Percentiles rank a stretch among this genome's conserved stretches.
Conservation (phyloP, 2,113 vertebrate genomes). For the Hypanus sabinus region DNA sequence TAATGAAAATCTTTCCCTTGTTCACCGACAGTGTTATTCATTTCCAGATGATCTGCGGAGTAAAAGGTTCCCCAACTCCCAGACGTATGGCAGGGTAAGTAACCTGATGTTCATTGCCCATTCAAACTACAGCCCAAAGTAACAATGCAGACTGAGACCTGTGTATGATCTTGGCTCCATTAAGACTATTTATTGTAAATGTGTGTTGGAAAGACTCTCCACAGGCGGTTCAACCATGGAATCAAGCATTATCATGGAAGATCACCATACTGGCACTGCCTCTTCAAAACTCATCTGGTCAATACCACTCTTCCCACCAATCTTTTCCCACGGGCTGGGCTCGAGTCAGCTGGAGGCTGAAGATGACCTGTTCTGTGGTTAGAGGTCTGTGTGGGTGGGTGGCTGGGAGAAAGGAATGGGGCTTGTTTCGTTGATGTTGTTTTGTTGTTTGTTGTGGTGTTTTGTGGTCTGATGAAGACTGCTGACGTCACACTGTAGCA, state of each 20-base stretch:
- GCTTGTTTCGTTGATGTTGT: too few relatives aligned
- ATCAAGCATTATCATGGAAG: neutral
- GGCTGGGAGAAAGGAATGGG: too few relatives aligned
- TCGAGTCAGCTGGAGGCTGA: too few relatives aligned
- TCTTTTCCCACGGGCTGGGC: too few relatives aligned
- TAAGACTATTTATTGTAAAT: neutral
- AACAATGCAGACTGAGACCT: neutral
- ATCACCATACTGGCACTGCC: neutral
- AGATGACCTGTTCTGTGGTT: too few relatives aligned
- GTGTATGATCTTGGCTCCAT: neutral
- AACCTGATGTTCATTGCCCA: too few relatives aligned
- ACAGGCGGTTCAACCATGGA: neutral
- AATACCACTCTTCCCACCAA: neutral
- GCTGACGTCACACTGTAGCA: too few relatives aligned
- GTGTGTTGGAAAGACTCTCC: neutral
- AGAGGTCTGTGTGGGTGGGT: too few relatives aligned
- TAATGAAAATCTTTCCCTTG: neutral
- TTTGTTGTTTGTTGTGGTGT: too few relatives aligned
- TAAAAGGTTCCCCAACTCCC: conserved; percentile 65
- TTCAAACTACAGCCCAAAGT: neutral
- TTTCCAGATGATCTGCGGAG: conserved; percentile 69
- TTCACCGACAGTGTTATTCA: neutral
- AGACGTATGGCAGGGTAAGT: conserved; percentile 37
- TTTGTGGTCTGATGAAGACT: too few relatives aligned
- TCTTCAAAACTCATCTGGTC: neutral